A percentile compares a stretch with the other conserved stretches of the same genome.
phyloP scores from a whole-genome alignment of 2,888 invertebrate genomes.

The Tyria jacobaeae region DNA sequence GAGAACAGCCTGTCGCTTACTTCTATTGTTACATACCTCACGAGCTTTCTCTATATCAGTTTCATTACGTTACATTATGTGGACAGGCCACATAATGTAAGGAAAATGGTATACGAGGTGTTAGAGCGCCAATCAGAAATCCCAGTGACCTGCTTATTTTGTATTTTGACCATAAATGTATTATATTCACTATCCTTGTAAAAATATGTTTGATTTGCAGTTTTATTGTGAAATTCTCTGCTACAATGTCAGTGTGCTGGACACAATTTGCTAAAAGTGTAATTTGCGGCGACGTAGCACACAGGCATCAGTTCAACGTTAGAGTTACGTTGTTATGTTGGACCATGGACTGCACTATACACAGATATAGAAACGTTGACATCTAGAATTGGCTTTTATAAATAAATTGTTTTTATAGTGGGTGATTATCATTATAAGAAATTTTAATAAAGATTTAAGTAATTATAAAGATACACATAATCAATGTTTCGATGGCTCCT shows the following conservation, averaged over 20 bases:
- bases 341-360: conserved; percentile 22
- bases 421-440: not conserved
- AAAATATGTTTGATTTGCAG: not conserved
- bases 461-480: too few species aligned
- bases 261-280: conserved; percentile 49
- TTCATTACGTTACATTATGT: too few species aligned
- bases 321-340: conserved; percentile 16
- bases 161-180: too few species aligned
- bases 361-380: conserved; percentile 22
- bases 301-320: conserved; percentile 29
- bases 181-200: not conserved
- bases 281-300: conserved; percentile 39
- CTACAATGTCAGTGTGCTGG: conserved; percentile 21
- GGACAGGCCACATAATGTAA: too few species aligned
- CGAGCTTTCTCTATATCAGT: too few species aligned
- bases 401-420: not conserved
- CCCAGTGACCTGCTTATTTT: too few species aligned
- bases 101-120: too few species aligned
- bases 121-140: too few species aligned
- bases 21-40: too few species aligned
- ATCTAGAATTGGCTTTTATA: not conserved
- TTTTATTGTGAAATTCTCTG: conserved; percentile 8
- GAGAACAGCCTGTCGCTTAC: too few species aligned
- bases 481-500: too few species aligned
- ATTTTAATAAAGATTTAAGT: too few species aligned